phyloP scores from a whole-genome alignment of 2,113 vertebrate species.

The Naja naja region DNA sequence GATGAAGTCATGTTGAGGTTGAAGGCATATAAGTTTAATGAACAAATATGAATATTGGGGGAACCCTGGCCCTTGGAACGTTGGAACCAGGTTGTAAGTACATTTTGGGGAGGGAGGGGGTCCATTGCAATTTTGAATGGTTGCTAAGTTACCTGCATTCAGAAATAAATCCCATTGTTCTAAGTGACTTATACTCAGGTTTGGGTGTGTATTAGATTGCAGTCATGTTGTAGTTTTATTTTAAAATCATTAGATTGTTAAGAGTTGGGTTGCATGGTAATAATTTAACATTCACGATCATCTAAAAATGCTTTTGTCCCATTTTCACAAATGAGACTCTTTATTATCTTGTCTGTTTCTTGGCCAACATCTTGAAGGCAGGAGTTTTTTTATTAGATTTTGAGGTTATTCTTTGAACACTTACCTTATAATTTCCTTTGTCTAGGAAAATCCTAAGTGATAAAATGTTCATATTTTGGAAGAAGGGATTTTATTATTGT shows the following conservation, averaged over 20 bases:
- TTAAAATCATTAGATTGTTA: background rate
- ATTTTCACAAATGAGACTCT: background rate
- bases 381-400: background rate
- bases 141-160: background rate
- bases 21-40: background rate
- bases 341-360: background rate
- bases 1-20: background rate
- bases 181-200: background rate
- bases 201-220: background rate
- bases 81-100: background rate
- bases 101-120: background rate
- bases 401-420: background rate
- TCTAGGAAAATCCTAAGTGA: background rate
- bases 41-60: background rate
- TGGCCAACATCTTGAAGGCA: background rate
- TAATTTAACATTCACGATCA: background rate
- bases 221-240: background rate
- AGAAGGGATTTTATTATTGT: background rate
- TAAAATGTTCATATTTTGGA: background rate
- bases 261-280: background rate
- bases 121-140: background rate
- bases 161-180: background rate
- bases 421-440: background rate
- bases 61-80: background rate
- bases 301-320: background rate